Percentiles rank a stretch among this genome's conserved stretches.
phyloP scores from a whole-genome alignment of 92 coral and sea anemone species.

The Paragorgia papillata region DNA sequence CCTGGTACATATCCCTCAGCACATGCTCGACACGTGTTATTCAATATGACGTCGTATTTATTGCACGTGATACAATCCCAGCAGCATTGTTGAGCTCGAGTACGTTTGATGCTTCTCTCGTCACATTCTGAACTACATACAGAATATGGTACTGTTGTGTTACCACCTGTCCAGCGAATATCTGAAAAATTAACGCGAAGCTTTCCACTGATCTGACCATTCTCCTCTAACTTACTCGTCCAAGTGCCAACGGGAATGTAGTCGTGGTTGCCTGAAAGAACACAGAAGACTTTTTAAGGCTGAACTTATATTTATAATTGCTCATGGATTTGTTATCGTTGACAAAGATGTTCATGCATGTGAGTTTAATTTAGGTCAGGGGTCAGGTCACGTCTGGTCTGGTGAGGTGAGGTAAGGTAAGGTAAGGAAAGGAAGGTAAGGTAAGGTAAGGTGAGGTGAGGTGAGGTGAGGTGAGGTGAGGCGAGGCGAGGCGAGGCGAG shows the following conservation, averaged over 20 bases:
- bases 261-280: too few species aligned
- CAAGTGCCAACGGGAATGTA: slow-evolving; percentile 76
- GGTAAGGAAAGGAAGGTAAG: too few species aligned
- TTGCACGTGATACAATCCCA: slow-evolving; percentile 78
- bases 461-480: too few species aligned
- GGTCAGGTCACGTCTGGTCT: too few species aligned
- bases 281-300: too few species aligned
- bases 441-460: too few species aligned
- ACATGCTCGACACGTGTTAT: slow-evolving; percentile 68
- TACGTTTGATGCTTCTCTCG: slow-evolving; percentile 58
- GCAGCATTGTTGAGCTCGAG: slow-evolving; percentile 73
- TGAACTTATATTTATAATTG: too few species aligned
- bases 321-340: too few species aligned
- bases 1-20: slow-evolving; percentile 61
- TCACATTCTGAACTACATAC: slow-evolving; percentile 68
- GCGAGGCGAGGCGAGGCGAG: too few species aligned
- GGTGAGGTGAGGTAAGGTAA: too few species aligned
- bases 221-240: slow-evolving; percentile 53
- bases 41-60: slow-evolving; percentile 53
- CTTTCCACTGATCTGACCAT: slow-evolving; percentile 48
- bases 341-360: too few species aligned
- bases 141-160: slow-evolving; percentile 52
- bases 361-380: too few species aligned
- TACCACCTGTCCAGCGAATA: slow-evolving; percentile 66
- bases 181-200: slow-evolving; percentile 39